phyloP scores from a whole-genome alignment of 2,888 invertebrate species.

The Molorchus minor region DNA sequence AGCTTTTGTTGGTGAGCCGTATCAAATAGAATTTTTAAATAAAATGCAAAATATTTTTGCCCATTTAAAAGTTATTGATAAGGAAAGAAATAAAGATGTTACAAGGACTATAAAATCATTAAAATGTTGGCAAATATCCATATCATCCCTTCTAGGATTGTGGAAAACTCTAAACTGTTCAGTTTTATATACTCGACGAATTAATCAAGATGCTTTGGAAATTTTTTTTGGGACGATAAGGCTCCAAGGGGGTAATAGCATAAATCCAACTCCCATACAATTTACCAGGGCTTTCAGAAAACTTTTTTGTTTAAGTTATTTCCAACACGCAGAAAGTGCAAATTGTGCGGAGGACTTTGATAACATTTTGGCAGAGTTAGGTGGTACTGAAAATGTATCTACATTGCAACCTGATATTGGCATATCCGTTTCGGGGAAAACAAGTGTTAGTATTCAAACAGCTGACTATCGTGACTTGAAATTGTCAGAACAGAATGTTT shows the following conservation, averaged over 20 bases:
- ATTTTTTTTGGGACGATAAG: conserved; percentile 21
- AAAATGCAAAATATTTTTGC: not conserved
- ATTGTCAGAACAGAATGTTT: not conserved
- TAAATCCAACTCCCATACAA: conserved; percentile 31
- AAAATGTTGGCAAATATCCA: not conserved
- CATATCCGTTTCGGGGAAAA: not conserved
- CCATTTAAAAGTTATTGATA: not conserved
- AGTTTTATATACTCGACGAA: not conserved
- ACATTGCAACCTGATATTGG: too few species aligned
- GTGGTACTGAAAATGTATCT: not conserved
- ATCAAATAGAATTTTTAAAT: not conserved
- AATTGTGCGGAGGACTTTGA: not conserved
- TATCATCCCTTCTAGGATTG: too few species aligned
- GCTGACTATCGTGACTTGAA: not conserved
- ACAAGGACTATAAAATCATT: not conserved
- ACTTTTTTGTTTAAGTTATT: conserved; percentile 13
- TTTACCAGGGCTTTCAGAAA: conserved; percentile 26
- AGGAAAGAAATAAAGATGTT: not conserved
- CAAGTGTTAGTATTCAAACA: not conserved
- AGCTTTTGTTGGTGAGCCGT: not conserved
- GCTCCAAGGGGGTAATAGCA: conserved; percentile 26
- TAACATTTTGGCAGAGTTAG: not conserved
- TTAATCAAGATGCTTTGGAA: conserved; percentile 3
- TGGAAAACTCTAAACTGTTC: not conserved
- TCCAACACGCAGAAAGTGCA: not conserved